phyloP scores from a whole-genome alignment of 2,797 vertebrate species.

The Paedocypris micromegethes region DNA sequence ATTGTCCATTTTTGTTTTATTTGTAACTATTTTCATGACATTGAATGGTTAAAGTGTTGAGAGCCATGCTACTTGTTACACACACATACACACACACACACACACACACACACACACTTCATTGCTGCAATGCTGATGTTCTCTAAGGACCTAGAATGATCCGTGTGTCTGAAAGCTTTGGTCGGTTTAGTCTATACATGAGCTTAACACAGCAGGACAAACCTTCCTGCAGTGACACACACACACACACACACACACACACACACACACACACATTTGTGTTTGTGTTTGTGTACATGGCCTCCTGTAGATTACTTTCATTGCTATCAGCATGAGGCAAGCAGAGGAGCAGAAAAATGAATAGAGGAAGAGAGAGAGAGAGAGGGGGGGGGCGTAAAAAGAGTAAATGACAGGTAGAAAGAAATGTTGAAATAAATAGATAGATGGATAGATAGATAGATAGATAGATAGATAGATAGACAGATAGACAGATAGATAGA shows the following conservation, averaged over 20 bases:
- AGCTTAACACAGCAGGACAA: constrained; percentile 31
- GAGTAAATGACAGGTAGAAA: too few relatives aligned
- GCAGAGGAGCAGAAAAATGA: not conserved
- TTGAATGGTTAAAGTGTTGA: too few relatives aligned
- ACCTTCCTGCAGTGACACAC: constrained; percentile 17
- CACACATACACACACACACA: not conserved
- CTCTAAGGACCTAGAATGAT: constrained; percentile 8
- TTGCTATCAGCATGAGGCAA: constrained; percentile 41
- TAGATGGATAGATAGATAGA: too few relatives aligned
- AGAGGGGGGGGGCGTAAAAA: not conserved
- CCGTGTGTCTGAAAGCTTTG: constrained; percentile 23
- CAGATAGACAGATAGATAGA: too few relatives aligned
- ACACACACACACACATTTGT: not conserved
- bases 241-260: constrained; percentile 5
- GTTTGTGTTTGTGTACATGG: constrained; percentile 15
- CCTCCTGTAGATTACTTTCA: constrained; percentile 40
- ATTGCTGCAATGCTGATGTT: constrained; percentile 8
- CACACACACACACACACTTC: constrained; percentile 1
- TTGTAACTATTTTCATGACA: too few relatives aligned
- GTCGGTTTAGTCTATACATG: constrained; percentile 30
- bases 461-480: too few relatives aligned
- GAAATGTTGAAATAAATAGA: too few relatives aligned
- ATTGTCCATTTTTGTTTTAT: too few relatives aligned
- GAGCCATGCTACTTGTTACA: not conserved
- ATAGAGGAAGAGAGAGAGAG: constrained; percentile 3